Base-by-base conservation (phyloP, 2,113 vertebrate genomes). In the Ranitomeya variabilis region DNA sequence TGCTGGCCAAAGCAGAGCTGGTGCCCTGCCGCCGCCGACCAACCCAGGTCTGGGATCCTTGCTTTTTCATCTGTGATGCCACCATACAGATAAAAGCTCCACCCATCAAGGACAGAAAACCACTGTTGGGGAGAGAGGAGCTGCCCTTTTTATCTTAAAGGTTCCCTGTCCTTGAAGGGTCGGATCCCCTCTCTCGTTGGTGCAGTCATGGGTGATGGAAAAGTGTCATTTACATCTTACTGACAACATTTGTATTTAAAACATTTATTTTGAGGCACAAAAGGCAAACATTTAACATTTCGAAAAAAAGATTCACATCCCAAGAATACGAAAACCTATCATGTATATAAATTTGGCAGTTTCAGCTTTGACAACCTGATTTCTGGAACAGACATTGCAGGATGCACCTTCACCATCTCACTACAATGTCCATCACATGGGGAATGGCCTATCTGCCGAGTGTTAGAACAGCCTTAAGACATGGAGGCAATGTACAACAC, bases 291-390 rank as follows among this genome's bases (percentile, higher is more conserved):
- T 77, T 77, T 52, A 19, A 19, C 51, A 19, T 19, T 51, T 31
- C 1, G 73, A 77, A 6, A 51, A 10, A 77, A 45, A 77, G 11
- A 52, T 77, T 52, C 14, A 37, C 23, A 81, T 23, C 55, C 77
- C 2, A 31, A 37, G 21, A 80, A 26, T 59, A 31, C 13, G 21
- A 80, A 80, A 80, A 57, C 23, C 0, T 23, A 31, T 31, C 15
- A 59, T 37, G 79, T 59, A 62, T 62, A 81, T 59, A 81, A 81
- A 62, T 62, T 60, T 81, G 79, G 79, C 79, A 81, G 79, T 81
- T 62, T 62, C 4, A 81, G 79, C 26, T 81, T 45, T 45, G 14
- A 18, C 10, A 14, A 60, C n/a, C 23, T 4, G 37, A 76, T 55
- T 79, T 15, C 19, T 55, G 52, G 4, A 23, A 6, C 31, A 45